Evolutionary conservation across 1,140 invertebrate genomes (phyloP).

Genomic region (Drosophila dunni): DNA sequence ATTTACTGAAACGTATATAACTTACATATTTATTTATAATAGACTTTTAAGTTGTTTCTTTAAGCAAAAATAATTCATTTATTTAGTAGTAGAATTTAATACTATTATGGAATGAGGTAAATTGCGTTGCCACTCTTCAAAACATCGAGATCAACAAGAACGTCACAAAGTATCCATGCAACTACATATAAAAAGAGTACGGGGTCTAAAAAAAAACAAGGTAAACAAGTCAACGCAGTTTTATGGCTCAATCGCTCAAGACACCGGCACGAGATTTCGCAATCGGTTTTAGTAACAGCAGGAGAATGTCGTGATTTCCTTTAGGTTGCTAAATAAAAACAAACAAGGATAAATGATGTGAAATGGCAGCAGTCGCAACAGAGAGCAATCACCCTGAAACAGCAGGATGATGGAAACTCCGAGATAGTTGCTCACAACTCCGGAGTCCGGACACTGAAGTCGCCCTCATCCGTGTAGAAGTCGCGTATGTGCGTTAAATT

Average conservation of each 20-base stretch:
- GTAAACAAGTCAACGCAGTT: slow-evolving; percentile 75
- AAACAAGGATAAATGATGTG: slow-evolving; percentile 79
- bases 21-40: too few relatives aligned
- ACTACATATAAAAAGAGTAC: too few relatives aligned
- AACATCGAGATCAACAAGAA: slow-evolving; percentile 28
- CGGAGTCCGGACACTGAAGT: not conserved
- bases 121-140: slow-evolving; percentile 35
- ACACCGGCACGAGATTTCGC: not conserved
- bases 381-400: slow-evolving; percentile 39
- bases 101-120: slow-evolving; percentile 27
- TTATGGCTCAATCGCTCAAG: slow-evolving; percentile 71
- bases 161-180: slow-evolving; percentile 32
- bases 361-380: slow-evolving; percentile 41
- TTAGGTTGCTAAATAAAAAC: slow-evolving; percentile 71
- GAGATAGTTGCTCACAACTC: not conserved
- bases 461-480: not conserved
- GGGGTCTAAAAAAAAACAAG: slow-evolving; percentile 23
- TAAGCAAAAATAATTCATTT: not conserved
- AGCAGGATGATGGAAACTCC: not conserved
- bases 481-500: slow-evolving; percentile 59
- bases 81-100: not conserved
- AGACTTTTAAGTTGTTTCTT: too few relatives aligned
- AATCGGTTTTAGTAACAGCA: slow-evolving; percentile 12
- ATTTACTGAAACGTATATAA: too few relatives aligned
- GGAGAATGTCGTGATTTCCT: slow-evolving; percentile 42